phyloP scores from a whole-genome alignment of 2,888 invertebrate species.

The Timandra comae region DNA sequence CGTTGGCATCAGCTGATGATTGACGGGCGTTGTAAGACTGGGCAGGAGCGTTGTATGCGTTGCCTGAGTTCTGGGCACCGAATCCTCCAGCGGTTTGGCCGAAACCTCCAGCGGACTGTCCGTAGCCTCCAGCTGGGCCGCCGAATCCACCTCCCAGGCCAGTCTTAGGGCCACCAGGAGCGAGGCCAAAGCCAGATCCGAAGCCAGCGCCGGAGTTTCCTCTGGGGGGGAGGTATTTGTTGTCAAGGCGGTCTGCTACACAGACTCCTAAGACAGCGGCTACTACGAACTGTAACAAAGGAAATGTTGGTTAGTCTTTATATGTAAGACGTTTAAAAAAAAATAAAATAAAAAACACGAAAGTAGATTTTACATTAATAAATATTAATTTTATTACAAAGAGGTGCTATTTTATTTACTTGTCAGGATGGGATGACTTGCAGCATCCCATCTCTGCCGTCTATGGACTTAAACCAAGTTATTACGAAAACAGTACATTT shows the following conservation, averaged over 20 bases:
- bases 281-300: conserved; percentile 51
- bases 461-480: no score
- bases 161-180: conserved; percentile 21
- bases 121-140: conserved; percentile 17
- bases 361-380: no score
- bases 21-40: conserved; percentile 29
- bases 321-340: no score
- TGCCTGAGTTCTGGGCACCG: conserved; percentile 26
- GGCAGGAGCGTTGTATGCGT: conserved; percentile 36
- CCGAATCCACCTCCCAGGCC: conserved; percentile 21
- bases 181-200: conserved; percentile 25
- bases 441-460: no score
- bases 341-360: no score
- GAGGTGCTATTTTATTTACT: no score
- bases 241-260: conserved; percentile 66
- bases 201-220: conserved; percentile 60
- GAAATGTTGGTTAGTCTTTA: no score
- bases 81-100: conserved; percentile 15
- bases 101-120: conserved; percentile 12
- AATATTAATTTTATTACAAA: no score
- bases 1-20: conserved; percentile 51
- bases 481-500: no score
- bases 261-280: conserved; percentile 63
- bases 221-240: conserved; percentile 70
- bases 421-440: no score